Evolutionary conservation across 2,113 vertebrate genomes (phyloP), one percentile per base, ranked within the genome.

Genomic region (Aptenodytes forsteri): DNA sequence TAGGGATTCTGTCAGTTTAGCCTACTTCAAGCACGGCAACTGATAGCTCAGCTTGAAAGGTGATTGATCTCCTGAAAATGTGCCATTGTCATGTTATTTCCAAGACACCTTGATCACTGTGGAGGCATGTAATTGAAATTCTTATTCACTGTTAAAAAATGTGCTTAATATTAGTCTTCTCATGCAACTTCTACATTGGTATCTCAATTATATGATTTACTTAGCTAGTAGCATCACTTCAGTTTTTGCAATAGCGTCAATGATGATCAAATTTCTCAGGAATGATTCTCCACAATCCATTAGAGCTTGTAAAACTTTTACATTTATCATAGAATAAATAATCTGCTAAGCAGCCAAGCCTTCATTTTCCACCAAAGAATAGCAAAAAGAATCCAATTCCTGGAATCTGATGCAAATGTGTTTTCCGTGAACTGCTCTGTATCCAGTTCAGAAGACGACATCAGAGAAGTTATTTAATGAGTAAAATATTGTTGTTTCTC

Each of bases 191-290:
- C 40, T 89, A 30, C 4, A 16, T 38, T 70, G 54, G 47, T 67
- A 78, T 85, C 30, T 80, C 61, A 69, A 9, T 90, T 73, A 70
- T 0, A 56, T 2, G 1, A 42, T 89, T 95, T 84, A 79, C 72
- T 83, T 91, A 88, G 86, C 87, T 96, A 78, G 97, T 95, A 96
- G 87, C 91, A 96, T 95, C 76, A 20, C 93, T 94, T 97, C 78
- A 87, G 87, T 93, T 97, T 98, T 98, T 97, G 94, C 92, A 97
- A 96, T 80, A 96, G 83, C 55, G 59, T 93, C 61, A 87, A 77
- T 76, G 96, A 96, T 98, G 97, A 98, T 97, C 92, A 97, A 93
- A 98, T 98, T 97, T 97, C 96, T 92, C 79, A 94, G 97, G 95
- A 98, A 98, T 98, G 96, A 87, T 90, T 87, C 75, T 92, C 75